These are phyloP conservation scores for Ryuthela nishihirai DNA, from an alignment of 2,888 invertebrate species.

Conservation along the genomic window DNA sequence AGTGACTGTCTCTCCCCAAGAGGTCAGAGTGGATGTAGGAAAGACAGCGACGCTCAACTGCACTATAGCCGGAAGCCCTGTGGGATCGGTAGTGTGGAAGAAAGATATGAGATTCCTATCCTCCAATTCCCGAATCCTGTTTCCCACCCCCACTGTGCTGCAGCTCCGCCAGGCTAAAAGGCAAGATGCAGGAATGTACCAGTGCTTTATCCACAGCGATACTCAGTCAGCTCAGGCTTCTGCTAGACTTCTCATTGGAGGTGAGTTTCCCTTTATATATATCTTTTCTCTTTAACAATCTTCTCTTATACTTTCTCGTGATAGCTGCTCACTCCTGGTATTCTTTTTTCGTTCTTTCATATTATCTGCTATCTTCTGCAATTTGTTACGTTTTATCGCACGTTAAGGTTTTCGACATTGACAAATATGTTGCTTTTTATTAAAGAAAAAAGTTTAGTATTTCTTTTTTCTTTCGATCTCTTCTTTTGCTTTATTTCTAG, in stretches of 20 bases:
- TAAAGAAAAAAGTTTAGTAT: too few species aligned
- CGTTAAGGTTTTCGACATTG: too few species aligned
- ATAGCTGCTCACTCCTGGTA: too few species aligned
- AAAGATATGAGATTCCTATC: slow-evolving; percentile 25
- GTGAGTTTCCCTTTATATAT: slow-evolving; percentile 30
- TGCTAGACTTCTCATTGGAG: slow-evolving; percentile 35
- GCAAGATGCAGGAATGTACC: slow-evolving; percentile 36
- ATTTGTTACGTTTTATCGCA: too few species aligned
- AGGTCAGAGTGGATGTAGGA: slow-evolving; percentile 7
- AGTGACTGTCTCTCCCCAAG: slow-evolving; percentile 14
- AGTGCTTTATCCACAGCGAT: slow-evolving; percentile 37
- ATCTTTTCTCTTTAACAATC: too few species aligned
- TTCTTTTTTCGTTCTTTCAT: too few species aligned
- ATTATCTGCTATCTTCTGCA: too few species aligned
- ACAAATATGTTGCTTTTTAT: too few species aligned
- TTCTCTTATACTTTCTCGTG: too few species aligned
- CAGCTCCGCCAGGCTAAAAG: slow-evolving; percentile 18
- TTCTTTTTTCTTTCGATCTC: too few species aligned
- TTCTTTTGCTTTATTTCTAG: too few species aligned
- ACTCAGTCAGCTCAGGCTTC: slow-evolving; percentile 25
- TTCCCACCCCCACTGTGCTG: slow-evolving; percentile 18
- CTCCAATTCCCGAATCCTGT: slow-evolving; percentile 16
- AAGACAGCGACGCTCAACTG: slow-evolving; percentile 31
- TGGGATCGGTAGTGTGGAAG: slow-evolving; percentile 33
- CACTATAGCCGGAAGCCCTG: slow-evolving; percentile 21